Base-by-base conservation (phyloP, 2,888 invertebrate genomes). In the Tinea semifulvella region DNA sequence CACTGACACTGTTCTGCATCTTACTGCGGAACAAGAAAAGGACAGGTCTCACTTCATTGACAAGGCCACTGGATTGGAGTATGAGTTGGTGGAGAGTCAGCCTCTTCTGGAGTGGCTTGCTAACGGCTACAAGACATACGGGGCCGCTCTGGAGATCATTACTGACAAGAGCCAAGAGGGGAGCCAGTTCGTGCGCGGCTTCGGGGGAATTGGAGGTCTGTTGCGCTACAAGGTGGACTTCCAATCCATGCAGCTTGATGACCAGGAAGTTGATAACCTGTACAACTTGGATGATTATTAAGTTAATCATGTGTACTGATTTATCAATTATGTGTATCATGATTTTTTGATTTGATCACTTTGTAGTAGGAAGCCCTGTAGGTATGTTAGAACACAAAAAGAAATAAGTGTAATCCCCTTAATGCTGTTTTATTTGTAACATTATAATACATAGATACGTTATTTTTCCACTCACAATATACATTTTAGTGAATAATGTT, bases 101-200 rank as follows among this genome's bases (percentile, higher is more conserved):
- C 95, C 98, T 35, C 83, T 99, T 50, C 85, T 99, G 50, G 99
- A 99, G 84, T 99, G 99, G 98, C 88, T 99, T 58, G 99, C 99
- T 40, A 98, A 99, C 83, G 98, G 97, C 79, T 99, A 99, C 84
- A 99, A 99, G 84, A 95, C 91, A 54, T 98, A 97, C 76, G 98
- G 98, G 63, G 97, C 99, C 58, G 97, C 97, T 26, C 85, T 99
- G 67, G 99, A 99, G 88, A 99, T 99, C 69, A 98, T 99, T 65
- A 99, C 98, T 17, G 99, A 99, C 82, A 94, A 95, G 83, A 98
- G 98, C 51, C 98, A 98, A 79, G 99, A 99, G 85, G 99, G 99
- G 45, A 98, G 98, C 47, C 99, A 99, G 83, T 99, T 98, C 77
- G 99, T 99, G 43, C 86, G 97, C 81, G 99, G 99, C 52, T 99